phyloP scores from a whole-genome alignment of 2,888 invertebrate genomes.

The Eristalinus sepulchralis region DNA sequence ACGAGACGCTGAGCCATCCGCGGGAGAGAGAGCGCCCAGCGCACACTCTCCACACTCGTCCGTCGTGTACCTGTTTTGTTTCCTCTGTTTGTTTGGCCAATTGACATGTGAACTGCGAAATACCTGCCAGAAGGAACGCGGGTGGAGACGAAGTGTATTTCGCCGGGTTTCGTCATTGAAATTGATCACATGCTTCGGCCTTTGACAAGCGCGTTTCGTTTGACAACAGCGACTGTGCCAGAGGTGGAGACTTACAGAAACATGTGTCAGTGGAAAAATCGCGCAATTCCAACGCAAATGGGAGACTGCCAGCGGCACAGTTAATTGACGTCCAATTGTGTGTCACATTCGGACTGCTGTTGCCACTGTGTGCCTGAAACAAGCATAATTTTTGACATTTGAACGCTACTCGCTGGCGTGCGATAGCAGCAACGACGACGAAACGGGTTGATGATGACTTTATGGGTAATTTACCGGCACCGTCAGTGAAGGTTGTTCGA shows the following conservation, averaged over 20 bases:
- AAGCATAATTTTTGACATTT: conserved; percentile 55
- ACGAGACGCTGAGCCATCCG: not conserved
- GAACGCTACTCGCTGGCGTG: not conserved
- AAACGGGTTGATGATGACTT: conserved; percentile 28
- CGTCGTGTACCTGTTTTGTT: not conserved
- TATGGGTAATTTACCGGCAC: conserved; percentile 61
- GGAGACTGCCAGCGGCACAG: not conserved
- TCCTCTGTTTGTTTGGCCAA: conserved; percentile 22
- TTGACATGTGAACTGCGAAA: conserved; percentile 37
- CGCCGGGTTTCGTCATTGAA: conserved; percentile 43
- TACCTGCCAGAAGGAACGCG: conserved; percentile 42
- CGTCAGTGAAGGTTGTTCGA: conserved; percentile 54
- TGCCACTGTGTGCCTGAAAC: not conserved
- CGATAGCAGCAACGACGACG: no score
- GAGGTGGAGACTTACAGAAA: not conserved
- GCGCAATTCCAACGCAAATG: not conserved
- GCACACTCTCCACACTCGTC: not conserved
- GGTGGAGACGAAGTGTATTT: not conserved
- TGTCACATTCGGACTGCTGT: conserved; percentile 11
- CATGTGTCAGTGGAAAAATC: not conserved
- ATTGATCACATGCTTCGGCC: conserved; percentile 59
- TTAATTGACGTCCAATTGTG: conserved; percentile 54
- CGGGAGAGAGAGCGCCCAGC: conserved; percentile 16
- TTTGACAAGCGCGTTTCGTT: not conserved
- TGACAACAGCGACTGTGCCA: not conserved